Percentiles rank a stretch among this genome's conserved stretches.
Evolutionary conservation across 2,797 vertebrate species (phyloP).

Genomic region (Potorous gilbertii): DNA sequence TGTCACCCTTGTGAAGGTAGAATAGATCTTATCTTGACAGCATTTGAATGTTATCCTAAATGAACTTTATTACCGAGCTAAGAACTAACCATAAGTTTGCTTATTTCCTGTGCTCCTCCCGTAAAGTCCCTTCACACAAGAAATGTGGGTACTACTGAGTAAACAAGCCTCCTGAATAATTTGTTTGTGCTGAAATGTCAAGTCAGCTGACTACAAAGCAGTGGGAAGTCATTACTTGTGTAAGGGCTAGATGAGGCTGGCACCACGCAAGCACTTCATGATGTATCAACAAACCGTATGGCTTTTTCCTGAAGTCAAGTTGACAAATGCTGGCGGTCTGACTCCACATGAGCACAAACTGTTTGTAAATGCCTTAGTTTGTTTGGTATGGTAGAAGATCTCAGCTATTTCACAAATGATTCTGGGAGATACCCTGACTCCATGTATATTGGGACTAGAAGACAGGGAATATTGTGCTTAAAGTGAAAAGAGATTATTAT

Average conservation of each 20-base stretch:
- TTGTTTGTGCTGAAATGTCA: slow-evolving; percentile 39
- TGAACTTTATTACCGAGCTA: background rate
- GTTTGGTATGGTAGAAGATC: background rate
- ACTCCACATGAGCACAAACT: slow-evolving; percentile 66
- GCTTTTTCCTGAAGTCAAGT: slow-evolving; percentile 49
- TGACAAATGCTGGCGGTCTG: slow-evolving; percentile 69
- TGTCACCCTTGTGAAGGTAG: background rate
- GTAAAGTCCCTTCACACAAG: background rate
- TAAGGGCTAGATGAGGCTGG: slow-evolving; percentile 52
- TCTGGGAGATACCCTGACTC: background rate
- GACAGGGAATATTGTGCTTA: background rate
- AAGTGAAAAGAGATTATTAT: background rate
- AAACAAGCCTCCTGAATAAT: slow-evolving; percentile 1
- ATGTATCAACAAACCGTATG: slow-evolving; percentile 9
- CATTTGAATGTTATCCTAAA: background rate
- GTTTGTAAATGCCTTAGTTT: slow-evolving; percentile 63
- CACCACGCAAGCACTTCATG: slow-evolving; percentile 64
- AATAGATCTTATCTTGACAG: background rate
- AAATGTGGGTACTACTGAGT: background rate
- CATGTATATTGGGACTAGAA: background rate
- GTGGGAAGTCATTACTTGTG: slow-evolving; percentile 44
- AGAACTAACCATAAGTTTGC: background rate
- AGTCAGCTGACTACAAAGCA: slow-evolving; percentile 51
- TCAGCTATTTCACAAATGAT: background rate
- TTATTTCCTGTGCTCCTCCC: background rate